These are phyloP conservation scores for Dynastes tityus DNA, from an alignment of 2,888 invertebrate genomes.

Conservation along the genomic window DNA sequence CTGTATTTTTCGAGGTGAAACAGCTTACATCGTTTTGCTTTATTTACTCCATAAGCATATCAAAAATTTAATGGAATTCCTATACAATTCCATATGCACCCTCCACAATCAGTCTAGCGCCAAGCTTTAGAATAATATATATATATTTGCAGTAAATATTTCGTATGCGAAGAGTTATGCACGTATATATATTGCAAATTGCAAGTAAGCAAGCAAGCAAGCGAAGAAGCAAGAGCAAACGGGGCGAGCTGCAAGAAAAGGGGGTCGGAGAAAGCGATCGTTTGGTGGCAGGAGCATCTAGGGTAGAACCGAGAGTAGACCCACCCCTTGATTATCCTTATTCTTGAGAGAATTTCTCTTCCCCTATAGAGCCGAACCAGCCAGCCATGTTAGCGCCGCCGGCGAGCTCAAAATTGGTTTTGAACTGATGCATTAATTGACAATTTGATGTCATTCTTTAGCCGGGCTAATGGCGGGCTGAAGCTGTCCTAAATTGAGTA, in stretches of 20 bases:
- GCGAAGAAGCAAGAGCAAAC: background rate
- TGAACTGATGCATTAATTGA: constrained; percentile 70
- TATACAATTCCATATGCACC: constrained; percentile 37
- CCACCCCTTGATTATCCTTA: constrained; percentile 68
- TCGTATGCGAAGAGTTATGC: constrained; percentile 30
- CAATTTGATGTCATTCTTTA: constrained; percentile 70
- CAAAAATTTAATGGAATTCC: constrained; percentile 17
- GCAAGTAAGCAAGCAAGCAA: constrained; percentile 24
- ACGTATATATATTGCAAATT: constrained; percentile 24
- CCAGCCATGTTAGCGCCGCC: constrained; percentile 63
- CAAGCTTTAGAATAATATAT: constrained; percentile 33
- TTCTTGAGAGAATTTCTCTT: constrained; percentile 61
- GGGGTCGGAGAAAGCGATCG: constrained; percentile 33
- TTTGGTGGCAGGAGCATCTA: constrained; percentile 45
- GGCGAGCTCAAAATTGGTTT: constrained; percentile 66
- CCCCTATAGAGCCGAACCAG: constrained; percentile 48
- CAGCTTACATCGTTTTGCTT: too few relatives aligned
- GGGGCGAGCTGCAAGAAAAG: constrained; percentile 31
- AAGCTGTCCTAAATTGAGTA: constrained; percentile 68
- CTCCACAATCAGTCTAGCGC: constrained; percentile 17
- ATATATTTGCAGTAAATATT: constrained; percentile 8
- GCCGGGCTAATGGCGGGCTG: constrained; percentile 66
- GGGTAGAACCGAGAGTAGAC: constrained; percentile 51
- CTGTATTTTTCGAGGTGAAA: too few relatives aligned
- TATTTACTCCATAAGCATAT: background rate